Evolutionary conservation across 1,140 invertebrate genomes (phyloP), one percentile per base, ranked within the genome.

Genomic region (Dufourea novaeangliae): DNA sequence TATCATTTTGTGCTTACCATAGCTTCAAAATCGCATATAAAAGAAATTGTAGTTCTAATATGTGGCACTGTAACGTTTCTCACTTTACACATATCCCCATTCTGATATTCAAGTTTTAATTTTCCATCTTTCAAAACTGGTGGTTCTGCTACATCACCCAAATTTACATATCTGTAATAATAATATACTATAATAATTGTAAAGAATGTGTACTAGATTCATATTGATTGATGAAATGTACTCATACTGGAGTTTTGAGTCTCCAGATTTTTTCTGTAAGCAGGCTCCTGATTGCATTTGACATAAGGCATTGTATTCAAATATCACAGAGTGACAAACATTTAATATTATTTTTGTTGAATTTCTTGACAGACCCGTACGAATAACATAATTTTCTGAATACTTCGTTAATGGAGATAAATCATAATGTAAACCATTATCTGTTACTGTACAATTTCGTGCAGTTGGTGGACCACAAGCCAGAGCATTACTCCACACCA

Each of bases 271-370:
- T 57, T 57, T 61, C 37, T 81, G 69, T 39, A 89, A 80, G 70
- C 92, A 92, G 32, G 79, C 86, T 11, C 82, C 90, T 20, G 86
- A 80, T 12, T 67, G n/a, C 3, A 25, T 25, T 20, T 73, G 61
- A 76, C 92, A 92, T 5, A 67, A 12, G 22, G 83, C 84, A 29
- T 75, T 54, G 54, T 76, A 44, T 71, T 83, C 82, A 83, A 82
- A 89, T 70, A 92, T 86, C 7, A 91, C 56, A n/a, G 87, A 84
- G 46, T 91, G 90, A 52, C 92, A 93, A 12, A 93, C 85, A 81
- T 93, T 93, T 34, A 93, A 78, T 76, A 91, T 86, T 34, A 92
- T 84, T 29, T 46, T 63, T 54, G 12, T 64, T 59, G 29, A 63
- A 1, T n/a, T 20, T 20, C 67, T 85, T 59, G n/a, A n/a, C n/a